Evolutionary conservation across 2,797 vertebrate species (phyloP).

Genomic region (Myripristis jacobus): DNA sequence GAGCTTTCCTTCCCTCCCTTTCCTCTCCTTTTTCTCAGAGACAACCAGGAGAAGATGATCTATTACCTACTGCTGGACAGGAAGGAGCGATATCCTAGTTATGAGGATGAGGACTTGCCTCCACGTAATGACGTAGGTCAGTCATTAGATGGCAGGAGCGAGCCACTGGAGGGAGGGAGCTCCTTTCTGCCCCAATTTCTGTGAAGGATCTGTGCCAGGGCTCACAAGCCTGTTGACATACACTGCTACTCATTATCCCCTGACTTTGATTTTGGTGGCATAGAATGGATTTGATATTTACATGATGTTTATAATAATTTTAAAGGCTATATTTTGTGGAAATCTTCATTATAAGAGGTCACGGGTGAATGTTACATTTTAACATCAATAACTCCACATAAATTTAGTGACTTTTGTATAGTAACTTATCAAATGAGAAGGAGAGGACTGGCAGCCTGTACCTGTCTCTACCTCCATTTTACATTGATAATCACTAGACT

Average conservation of each 20-base stretch:
- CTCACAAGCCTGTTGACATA: constrained; percentile 21
- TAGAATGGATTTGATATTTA: too few relatives aligned
- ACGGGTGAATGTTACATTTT: constrained; percentile 1
- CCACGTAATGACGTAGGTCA: constrained; percentile 89
- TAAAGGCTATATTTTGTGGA: too few relatives aligned
- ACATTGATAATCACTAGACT: constrained; percentile 17
- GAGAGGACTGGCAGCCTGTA: too few relatives aligned
- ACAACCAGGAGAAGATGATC: constrained; percentile 97
- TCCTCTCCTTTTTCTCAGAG: constrained; percentile 73
- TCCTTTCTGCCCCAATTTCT: constrained; percentile 13
- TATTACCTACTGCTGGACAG: constrained; percentile 94
- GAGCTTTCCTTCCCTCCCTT: neutral
- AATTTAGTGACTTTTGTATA: too few relatives aligned
- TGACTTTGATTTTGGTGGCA: too few relatives aligned
- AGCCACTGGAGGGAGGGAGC: constrained; percentile 36
- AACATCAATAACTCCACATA: neutral
- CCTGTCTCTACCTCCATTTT: neutral
- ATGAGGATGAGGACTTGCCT: constrained; percentile 92
- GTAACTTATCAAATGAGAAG: too few relatives aligned
- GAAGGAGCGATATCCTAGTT: constrained; percentile 94
- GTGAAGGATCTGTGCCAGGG: neutral
- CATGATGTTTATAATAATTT: too few relatives aligned
- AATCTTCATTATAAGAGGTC: neutral
- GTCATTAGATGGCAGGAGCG: constrained; percentile 72
- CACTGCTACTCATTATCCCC: neutral